A percentile compares a stretch with the other conserved stretches of the same genome.
Evolutionary conservation across 2,113 vertebrate species (phyloP).

Genomic region (Actenoides lindsayi): DNA sequence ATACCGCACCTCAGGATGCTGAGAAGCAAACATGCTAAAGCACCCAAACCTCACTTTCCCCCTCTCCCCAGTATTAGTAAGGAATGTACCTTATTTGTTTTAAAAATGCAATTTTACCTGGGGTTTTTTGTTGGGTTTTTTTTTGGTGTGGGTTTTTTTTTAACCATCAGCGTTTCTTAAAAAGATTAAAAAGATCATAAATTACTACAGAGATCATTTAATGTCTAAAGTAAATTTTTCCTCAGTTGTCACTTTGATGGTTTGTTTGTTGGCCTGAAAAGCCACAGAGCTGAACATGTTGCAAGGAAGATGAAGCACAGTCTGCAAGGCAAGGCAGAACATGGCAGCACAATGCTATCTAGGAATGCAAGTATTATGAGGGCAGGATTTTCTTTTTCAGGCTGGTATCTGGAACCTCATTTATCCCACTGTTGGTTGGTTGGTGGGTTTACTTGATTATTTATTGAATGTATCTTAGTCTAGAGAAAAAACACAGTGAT

Average conservation of each 20-base stretch:
- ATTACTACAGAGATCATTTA: not conserved
- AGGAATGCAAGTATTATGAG: not conserved
- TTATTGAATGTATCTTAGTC: not conserved
- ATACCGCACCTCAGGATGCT: not conserved
- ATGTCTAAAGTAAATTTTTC: not conserved
- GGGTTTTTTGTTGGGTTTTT: not conserved
- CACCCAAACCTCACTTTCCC: not conserved
- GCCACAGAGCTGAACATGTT: not conserved
- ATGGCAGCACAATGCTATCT: not conserved
- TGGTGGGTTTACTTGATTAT: not conserved
- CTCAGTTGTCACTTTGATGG: not conserved
- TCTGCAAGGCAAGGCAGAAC: not conserved
- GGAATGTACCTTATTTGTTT: not conserved
- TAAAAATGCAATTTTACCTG: not conserved
- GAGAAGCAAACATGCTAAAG: not conserved
- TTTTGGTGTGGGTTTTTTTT: not conserved
- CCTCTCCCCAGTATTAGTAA: not conserved
- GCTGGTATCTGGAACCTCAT: not conserved
- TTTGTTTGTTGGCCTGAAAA: not conserved
- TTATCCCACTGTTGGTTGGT: not conserved
- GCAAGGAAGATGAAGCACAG: not conserved
- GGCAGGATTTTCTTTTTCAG: not conserved
- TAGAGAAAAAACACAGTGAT: not conserved
- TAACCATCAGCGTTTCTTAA: rapidly evolving
- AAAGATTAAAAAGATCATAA: not conserved